These are phyloP conservation scores for Macrotrachela quadricornifera DNA, from an alignment of 1,140 invertebrate genomes.

Conservation along the genomic window DNA sequence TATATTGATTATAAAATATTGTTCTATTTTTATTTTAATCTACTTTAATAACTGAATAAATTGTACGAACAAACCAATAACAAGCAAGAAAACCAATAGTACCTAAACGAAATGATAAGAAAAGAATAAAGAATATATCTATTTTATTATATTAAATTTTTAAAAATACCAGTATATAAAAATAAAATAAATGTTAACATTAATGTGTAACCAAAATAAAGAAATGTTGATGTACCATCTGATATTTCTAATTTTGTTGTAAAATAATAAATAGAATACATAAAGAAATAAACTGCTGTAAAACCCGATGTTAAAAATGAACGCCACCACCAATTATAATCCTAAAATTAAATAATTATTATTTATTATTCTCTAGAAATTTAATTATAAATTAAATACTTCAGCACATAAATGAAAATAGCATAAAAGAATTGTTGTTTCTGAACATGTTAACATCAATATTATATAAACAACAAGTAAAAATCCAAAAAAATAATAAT, in stretches of 20 bases:
- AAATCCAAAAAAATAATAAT: constrained; percentile 99
- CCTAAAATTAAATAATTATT: constrained; percentile 20
- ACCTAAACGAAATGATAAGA: constrained; percentile 33
- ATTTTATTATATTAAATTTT: background rate
- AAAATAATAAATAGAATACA: constrained; percentile 95
- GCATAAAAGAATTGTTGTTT: constrained; percentile 87
- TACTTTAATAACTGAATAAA: constrained; percentile 96
- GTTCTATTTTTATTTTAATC: constrained; percentile 45
- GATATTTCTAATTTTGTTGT: constrained; percentile 79
- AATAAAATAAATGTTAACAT: constrained; percentile 98
- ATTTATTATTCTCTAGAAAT: too few species aligned
- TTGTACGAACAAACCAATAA: constrained; percentile 95
- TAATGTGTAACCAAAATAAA: constrained; percentile 92
- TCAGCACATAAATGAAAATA: constrained; percentile 98
- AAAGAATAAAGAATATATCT: background rate
- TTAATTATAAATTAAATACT: constrained; percentile 9
- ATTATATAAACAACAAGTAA: constrained; percentile 91
- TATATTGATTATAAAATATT: too few species aligned
- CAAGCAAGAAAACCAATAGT: constrained; percentile 96
- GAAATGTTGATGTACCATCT: constrained; percentile 70
- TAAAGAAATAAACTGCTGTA: constrained; percentile 81
- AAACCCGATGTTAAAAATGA: constrained; percentile 91
- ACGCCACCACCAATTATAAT: constrained; percentile 71
- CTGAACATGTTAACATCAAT: constrained; percentile 86
- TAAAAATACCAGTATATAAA: constrained; percentile 59